Evolutionary conservation across 2,113 vertebrate genomes (phyloP).

Genomic region (Dicentrarchus labrax): DNA sequence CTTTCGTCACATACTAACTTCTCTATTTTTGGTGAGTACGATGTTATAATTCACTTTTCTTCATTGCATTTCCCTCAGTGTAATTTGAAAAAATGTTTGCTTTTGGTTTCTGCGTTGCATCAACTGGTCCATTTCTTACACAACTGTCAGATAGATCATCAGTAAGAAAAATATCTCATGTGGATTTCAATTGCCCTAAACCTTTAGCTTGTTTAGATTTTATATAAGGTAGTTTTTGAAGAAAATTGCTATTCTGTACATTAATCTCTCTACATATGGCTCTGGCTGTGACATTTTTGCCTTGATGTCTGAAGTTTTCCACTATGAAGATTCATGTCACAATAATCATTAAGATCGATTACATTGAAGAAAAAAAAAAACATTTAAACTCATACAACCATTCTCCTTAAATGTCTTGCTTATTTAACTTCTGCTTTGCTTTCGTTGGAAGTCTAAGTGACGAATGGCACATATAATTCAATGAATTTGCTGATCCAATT

Average conservation of each 20-base stretch:
- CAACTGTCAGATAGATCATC: background rate
- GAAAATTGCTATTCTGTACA: background rate
- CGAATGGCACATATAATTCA: background rate
- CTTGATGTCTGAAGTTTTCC: no score
- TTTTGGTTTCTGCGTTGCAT: constrained; percentile 11
- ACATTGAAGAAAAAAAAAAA: no score
- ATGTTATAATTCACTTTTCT: background rate
- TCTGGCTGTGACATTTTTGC: constrained; percentile 4
- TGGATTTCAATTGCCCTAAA: constrained; percentile 1
- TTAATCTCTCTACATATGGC: background rate
- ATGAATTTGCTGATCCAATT: background rate
- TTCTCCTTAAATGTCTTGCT: background rate
- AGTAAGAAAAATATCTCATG: constrained; percentile 7
- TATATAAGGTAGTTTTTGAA: background rate
- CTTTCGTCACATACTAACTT: background rate
- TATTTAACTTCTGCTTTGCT: constrained; percentile 2
- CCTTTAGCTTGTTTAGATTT: constrained; percentile 3
- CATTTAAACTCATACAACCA: background rate
- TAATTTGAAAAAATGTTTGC: background rate
- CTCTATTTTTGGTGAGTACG: background rate
- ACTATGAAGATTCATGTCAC: background rate
- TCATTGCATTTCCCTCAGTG: background rate
- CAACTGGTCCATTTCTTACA: background rate
- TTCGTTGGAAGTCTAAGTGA: constrained; percentile 18
- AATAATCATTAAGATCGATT: background rate